These are phyloP conservation scores for Macrotus californicus DNA, from an alignment of 2,113 vertebrate species.

Conservation along the genomic window DNA sequence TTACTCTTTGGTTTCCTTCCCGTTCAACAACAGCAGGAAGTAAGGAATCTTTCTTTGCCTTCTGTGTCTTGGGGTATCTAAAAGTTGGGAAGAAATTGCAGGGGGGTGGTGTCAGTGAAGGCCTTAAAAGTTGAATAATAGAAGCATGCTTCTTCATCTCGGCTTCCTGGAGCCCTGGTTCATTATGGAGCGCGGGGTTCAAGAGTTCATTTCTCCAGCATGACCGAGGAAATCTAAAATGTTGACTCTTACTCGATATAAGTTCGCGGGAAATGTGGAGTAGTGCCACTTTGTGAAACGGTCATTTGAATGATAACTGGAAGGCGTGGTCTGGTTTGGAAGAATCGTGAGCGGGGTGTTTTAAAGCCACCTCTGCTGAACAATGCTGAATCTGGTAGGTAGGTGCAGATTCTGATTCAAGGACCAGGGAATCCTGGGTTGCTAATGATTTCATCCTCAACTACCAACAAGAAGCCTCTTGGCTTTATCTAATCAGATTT, in stretches of 20 bases:
- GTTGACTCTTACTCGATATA: neutral
- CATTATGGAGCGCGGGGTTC: constrained; percentile 65
- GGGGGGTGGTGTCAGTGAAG: neutral
- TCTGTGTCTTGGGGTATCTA: constrained; percentile 19
- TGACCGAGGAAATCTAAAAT: constrained; percentile 21
- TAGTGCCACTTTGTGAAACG: constrained; percentile 30
- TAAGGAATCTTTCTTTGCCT: constrained; percentile 29
- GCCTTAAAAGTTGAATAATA: constrained; percentile 20
- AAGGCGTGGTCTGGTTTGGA: constrained; percentile 68
- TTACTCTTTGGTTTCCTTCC: constrained; percentile 49
- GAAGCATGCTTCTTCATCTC: constrained; percentile 20
- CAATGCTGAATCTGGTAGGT: constrained; percentile 65
- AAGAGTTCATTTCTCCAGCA: constrained; percentile 74
- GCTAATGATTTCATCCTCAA: constrained; percentile 57
- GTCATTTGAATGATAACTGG: constrained; percentile 57
- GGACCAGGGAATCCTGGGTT: constrained; percentile 55
- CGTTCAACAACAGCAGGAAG: constrained; percentile 53
- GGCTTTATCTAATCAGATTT: constrained; percentile 33
- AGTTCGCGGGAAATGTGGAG: constrained; percentile 11
- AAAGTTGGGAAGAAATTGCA: constrained; percentile 3
- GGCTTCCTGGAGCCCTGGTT: constrained; percentile 3
- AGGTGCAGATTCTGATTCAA: constrained; percentile 46
- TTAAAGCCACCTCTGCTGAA: constrained; percentile 60
- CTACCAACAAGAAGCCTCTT: constrained; percentile 51
- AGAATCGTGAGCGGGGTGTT: constrained; percentile 29